A percentile compares a stretch with the other conserved stretches of the same genome.
Evolutionary conservation across 92 coral and sea anemone genomes (phyloP).

Genomic region (Phenganax stokvisi): DNA sequence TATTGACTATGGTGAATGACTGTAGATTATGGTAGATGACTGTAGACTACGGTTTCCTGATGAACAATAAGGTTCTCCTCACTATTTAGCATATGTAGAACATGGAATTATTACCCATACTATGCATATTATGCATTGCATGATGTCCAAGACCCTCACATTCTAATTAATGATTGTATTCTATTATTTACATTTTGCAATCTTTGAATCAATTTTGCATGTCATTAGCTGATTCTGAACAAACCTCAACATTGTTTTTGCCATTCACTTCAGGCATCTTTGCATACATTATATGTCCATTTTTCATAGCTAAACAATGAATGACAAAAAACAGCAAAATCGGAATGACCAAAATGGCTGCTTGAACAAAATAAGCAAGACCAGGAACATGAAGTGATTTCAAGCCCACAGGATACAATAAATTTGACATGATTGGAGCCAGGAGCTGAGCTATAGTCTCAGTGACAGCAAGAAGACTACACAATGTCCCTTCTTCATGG

Average conservation of each 20-base stretch:
- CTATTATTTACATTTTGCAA: too few species aligned
- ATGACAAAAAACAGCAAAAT: slow-evolving; percentile 34
- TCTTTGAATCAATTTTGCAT: background rate
- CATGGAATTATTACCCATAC: too few species aligned
- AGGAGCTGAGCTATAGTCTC: slow-evolving; percentile 42
- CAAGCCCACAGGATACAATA: slow-evolving; percentile 54
- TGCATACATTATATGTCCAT: background rate
- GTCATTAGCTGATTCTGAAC: background rate
- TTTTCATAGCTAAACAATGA: slow-evolving; percentile 10
- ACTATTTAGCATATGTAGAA: too few species aligned
- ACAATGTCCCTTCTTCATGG: slow-evolving; percentile 51
- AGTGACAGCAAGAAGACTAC: slow-evolving; percentile 46
- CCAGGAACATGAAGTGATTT: slow-evolving; percentile 42
- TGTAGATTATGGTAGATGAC: too few species aligned
- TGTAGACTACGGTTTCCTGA: too few species aligned
- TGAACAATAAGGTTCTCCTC: too few species aligned
- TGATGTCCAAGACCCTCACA: too few species aligned
- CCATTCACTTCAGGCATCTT: background rate
- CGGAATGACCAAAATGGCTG: slow-evolving; percentile 38
- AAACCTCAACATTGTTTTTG: background rate
- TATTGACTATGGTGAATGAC: too few species aligned
- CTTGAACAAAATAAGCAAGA: slow-evolving; percentile 48
- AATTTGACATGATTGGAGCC: slow-evolving; percentile 40
- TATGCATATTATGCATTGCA: too few species aligned
- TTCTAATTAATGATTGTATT: too few species aligned